These are phyloP conservation scores for Arvicanthis niloticus DNA, from an alignment of 2,113 vertebrate genomes.

Conservation along the genomic window DNA sequence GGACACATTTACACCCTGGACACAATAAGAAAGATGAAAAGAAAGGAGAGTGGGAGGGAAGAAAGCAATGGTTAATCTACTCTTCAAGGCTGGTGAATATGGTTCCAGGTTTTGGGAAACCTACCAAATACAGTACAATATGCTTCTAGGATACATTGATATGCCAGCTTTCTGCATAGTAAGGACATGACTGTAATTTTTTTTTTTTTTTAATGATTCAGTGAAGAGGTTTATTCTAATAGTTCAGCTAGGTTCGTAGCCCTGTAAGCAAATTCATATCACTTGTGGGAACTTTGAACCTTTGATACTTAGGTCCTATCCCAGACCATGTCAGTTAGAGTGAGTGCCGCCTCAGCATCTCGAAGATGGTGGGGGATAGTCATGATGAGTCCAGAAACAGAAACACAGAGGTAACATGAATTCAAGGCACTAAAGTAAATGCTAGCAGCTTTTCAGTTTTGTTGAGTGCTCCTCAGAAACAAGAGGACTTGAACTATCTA, in stretches of 20 bases:
- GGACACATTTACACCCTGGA: background rate
- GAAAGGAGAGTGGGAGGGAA: background rate
- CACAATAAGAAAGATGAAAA: background rate
- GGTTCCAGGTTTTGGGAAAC: background rate
- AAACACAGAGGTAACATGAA: background rate
- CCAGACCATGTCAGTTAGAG: background rate
- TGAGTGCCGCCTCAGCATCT: background rate
- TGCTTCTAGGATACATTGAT: background rate
- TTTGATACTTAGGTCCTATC: too few relatives aligned
- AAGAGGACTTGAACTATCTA: background rate
- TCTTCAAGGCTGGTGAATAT: background rate
- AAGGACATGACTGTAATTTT: background rate
- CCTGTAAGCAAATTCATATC: background rate
- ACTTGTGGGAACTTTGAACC: background rate
- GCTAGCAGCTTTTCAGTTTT: background rate
- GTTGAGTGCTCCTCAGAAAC: constrained; percentile 7
- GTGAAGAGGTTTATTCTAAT: background rate
- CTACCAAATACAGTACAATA: background rate
- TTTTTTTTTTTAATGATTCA: background rate
- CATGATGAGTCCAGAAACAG: background rate
- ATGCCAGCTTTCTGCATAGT: background rate
- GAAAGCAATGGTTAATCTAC: background rate
- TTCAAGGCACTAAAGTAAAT: constrained; percentile 19
- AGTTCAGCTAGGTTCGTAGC: background rate
- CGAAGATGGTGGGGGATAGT: background rate